Conservation (phyloP, 2,888 invertebrate genomes). For the Deilephila porcellus region DNA sequence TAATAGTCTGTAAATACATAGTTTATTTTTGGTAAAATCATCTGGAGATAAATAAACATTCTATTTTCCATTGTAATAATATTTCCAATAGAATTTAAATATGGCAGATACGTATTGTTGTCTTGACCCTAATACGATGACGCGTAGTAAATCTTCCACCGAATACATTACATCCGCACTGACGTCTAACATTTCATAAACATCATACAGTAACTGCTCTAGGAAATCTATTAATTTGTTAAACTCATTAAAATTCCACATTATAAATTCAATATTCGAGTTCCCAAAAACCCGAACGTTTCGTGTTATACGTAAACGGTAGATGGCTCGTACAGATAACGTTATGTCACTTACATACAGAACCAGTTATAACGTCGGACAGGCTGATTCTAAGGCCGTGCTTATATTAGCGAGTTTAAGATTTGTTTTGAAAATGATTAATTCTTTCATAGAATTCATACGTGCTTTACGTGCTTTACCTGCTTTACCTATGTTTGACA, state of each 20-base stretch:
- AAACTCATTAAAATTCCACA: not conserved
- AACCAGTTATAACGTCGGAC: conserved; percentile 32
- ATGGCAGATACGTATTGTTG: not conserved
- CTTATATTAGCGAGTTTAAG: not conserved
- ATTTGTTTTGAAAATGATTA: not conserved
- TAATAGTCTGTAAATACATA: not conserved
- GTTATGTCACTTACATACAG: conserved; percentile 34
- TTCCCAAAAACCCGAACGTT: conserved; percentile 27
- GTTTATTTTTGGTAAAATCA: not conserved
- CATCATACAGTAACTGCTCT: not conserved
- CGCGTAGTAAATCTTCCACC: not conserved
- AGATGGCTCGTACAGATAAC: conserved; percentile 34
- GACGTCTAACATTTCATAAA: not conserved
- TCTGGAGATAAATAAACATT: not conserved
- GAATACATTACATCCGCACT: not conserved
- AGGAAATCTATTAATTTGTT: conserved; percentile 34
- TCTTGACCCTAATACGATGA: not conserved
- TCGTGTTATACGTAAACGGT: conserved; percentile 24
- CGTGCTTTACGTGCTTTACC: no score
- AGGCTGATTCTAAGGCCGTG: conserved; percentile 7
- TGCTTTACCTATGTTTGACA: no score
- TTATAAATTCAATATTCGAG: conserved; percentile 27
- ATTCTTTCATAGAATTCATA: not conserved
- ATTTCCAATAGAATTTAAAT: not conserved
- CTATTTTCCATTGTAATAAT: not conserved